Evolutionary conservation across 1,140 invertebrate species (phyloP).

Genomic region (Zaprionus ornatus): DNA sequence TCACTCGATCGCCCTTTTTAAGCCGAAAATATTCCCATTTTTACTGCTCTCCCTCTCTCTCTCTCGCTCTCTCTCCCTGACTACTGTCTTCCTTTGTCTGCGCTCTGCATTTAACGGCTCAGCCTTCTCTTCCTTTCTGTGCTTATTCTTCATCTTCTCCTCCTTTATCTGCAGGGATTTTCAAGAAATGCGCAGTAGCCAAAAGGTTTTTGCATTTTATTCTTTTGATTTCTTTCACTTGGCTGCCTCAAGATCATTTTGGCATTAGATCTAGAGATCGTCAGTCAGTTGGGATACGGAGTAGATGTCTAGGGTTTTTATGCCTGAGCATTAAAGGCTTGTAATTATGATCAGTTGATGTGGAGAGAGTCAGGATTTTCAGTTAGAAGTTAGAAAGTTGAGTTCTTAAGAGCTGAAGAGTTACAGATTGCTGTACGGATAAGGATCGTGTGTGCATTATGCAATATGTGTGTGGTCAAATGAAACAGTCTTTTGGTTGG

Average conservation of each 20-base stretch:
- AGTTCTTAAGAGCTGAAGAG: constrained; percentile 23
- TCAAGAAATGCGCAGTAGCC: constrained; percentile 70
- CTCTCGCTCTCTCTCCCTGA: constrained; percentile 10
- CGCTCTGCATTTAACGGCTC: constrained; percentile 67
- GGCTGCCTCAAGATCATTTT: constrained; percentile 35
- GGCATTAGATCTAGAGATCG: not conserved
- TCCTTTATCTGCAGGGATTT: constrained; percentile 1
- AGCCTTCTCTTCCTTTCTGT: constrained; percentile 5
- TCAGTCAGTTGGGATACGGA: constrained; percentile 10
- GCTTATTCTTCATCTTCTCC: not conserved
- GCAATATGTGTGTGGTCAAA: constrained; percentile 66
- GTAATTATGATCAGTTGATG: constrained; percentile 62
- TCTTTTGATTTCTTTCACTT: constrained; percentile 77
- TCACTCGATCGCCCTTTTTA: constrained; percentile 65
- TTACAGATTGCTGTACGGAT: not conserved
- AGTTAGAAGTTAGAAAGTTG: constrained; percentile 42
- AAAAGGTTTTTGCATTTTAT: constrained; percentile 39
- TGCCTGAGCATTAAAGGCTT: constrained; percentile 53
- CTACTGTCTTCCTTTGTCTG: constrained; percentile 50
- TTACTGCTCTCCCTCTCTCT: constrained; percentile 45
- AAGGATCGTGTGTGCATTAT: constrained; percentile 30
- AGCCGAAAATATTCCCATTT: constrained; percentile 70
- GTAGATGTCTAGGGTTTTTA: not conserved
- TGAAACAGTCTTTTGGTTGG: not conserved
- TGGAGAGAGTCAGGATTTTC: constrained; percentile 40